These are phyloP conservation scores for Centruroides vittatus DNA, from an alignment of 1,140 invertebrate species.

Conservation along the genomic window DNA sequence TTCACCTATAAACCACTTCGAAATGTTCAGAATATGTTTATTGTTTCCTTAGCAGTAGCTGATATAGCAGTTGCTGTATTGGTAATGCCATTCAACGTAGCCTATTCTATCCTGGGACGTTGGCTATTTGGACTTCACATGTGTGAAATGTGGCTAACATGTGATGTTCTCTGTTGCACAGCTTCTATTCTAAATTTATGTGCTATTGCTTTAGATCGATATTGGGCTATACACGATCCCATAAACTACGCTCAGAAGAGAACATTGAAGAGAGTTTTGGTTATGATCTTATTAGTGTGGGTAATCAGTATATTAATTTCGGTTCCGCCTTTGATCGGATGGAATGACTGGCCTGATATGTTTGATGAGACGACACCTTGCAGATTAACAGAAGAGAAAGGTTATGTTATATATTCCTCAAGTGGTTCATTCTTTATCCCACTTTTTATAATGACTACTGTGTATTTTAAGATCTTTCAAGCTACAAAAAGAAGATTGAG, in stretches of 20 bases:
- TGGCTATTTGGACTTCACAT: conserved; percentile 82
- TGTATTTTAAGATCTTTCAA: conserved; percentile 87
- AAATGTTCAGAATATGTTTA: conserved; percentile 96
- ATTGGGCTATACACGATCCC: conserved; percentile 35
- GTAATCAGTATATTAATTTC: conserved; percentile 77
- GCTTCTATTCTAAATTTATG: conserved; percentile 93
- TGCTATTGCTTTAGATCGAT: conserved; percentile 72
- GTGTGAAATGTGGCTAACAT: conserved; percentile 93
- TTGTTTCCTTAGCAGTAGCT: conserved; percentile 92
- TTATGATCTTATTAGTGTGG: conserved; percentile 87
- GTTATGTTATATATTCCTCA: conserved; percentile 87
- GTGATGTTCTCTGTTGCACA: conserved; percentile 91
- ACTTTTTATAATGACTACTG: conserved; percentile 83
- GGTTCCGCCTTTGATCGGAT: conserved; percentile 90
- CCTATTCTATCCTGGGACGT: conserved; percentile 73
- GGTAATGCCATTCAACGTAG: conserved; percentile 94
- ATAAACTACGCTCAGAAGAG: conserved; percentile 94
- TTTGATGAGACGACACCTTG: conserved; percentile 51
- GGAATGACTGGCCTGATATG: conserved; percentile 90
- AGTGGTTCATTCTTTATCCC: conserved; percentile 98
- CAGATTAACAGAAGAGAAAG: conserved; percentile 42
- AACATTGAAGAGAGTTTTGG: conserved; percentile 71
- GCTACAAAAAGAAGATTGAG: conserved; percentile 55
- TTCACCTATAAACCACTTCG: conserved; percentile 88
- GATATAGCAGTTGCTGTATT: conserved; percentile 89